Evolutionary conservation across 2,888 invertebrate genomes (phyloP).

Genomic region (Nyleta sp.): DNA sequence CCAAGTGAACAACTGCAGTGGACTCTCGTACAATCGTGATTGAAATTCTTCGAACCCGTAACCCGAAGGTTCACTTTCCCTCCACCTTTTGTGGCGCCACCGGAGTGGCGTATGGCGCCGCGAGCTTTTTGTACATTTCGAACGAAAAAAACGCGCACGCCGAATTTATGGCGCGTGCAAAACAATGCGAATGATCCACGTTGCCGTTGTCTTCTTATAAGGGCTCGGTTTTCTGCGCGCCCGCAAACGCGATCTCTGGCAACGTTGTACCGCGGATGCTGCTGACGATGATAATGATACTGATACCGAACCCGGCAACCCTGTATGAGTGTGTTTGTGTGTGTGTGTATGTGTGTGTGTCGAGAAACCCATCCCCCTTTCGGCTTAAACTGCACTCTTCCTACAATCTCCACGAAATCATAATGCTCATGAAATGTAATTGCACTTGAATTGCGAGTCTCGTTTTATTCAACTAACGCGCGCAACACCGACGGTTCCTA

Average conservation of each 20-base stretch:
- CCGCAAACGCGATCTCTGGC: constrained; percentile 47
- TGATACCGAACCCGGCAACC: constrained; percentile 63
- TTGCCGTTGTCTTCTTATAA: constrained; percentile 37
- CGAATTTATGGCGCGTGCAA: constrained; percentile 33
- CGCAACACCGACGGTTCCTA: constrained; percentile 19
- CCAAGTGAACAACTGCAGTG: too few relatives aligned
- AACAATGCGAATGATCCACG: constrained; percentile 31
- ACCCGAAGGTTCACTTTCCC: too few relatives aligned
- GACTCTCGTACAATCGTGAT: too few relatives aligned
- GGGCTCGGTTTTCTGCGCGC: constrained; percentile 26
- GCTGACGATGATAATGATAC: constrained; percentile 61
- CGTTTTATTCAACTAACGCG: constrained; percentile 46
- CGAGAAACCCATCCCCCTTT: constrained; percentile 50
- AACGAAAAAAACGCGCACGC: background rate
- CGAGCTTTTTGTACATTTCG: background rate
- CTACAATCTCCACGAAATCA: constrained; percentile 53
- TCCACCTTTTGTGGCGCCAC: too few relatives aligned
- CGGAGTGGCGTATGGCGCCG: too few relatives aligned
- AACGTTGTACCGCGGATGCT: constrained; percentile 60
- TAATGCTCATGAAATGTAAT: constrained; percentile 56
- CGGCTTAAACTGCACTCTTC: constrained; percentile 38
- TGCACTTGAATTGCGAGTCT: constrained; percentile 38
- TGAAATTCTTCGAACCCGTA: too few relatives aligned
- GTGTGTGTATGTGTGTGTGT: too few relatives aligned
- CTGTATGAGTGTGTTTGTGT: too few relatives aligned